Base-by-base conservation (phyloP, 2,113 vertebrate genomes). In the Leptocoma aspasia region DNA sequence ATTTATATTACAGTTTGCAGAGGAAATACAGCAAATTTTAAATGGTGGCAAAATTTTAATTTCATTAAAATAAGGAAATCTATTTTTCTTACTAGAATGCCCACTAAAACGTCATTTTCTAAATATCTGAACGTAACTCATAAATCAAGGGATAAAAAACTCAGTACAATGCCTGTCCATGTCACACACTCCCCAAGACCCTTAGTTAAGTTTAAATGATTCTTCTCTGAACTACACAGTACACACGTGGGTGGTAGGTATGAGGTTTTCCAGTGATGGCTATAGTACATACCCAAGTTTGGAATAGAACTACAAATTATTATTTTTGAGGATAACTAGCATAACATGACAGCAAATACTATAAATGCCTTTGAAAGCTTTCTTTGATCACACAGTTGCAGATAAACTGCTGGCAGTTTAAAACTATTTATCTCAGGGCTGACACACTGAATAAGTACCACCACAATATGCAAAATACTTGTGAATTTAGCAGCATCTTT, bases 151-250 rank as follows among this genome's bases (percentile, higher is more conserved):
- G 8, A 59, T 15, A 4, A 90, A 65, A 85, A 90, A 9, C 4
- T 8, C 28, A 45, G 35, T 61, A 79, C 8, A 45, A 17, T 19
- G 14, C 15, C 30, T 41, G 7, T 37, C 60, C 39, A 54, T 50
- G 52, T 71, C 79, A 82, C 47, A 73, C 45, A 27, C 6, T 59
- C 13, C 70, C 39, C 33, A 42, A 0, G 27, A 7, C 30, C 16
- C 15, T 27, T 60, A 35, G 0, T 0, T 8, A 20, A 20, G 16
- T 44, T 90, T 64, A 64, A 63, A 76, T 1, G 7, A 80, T 24
- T 87, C 50, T 39, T 10, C 61, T 47, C 56, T 73, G 21, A 92
- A 54, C 23, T 18, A 49, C 63, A 81, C 14, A 54, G n/a, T 8
- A 70, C 37, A 72, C 27, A 3, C 0, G 14, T 35, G 44, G 12